These are phyloP conservation scores for Turritopsis dohrnii DNA, from an alignment of 30 jellyfish, hydroid and myxozoan species.

Conservation along the genomic window DNA sequence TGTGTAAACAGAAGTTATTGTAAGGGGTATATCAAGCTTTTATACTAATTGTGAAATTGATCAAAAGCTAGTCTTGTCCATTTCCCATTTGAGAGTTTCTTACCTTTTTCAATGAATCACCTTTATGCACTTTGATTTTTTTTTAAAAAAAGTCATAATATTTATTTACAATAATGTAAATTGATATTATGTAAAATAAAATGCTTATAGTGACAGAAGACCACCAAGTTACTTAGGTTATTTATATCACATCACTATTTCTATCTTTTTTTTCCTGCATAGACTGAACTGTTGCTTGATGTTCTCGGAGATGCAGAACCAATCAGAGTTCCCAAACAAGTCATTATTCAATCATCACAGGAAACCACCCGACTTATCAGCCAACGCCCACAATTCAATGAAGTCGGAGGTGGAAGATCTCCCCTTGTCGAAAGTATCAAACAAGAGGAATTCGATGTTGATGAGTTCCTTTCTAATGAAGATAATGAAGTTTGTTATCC, in stretches of 20 bases:
- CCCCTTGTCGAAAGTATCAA: conserved; percentile 54
- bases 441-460: conserved; percentile 83
- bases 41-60: not conserved
- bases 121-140: not conserved
- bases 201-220: too few species aligned
- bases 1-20: not conserved
- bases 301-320: conserved; percentile 40
- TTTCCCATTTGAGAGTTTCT: not conserved
- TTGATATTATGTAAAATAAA: too few species aligned
- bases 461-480: conserved; percentile 49
- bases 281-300: conserved; percentile 40
- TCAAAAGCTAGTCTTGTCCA: not conserved
- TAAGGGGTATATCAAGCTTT: too few species aligned
- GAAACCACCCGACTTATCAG: conserved; percentile 23
- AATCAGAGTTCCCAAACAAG: conserved; percentile 2
- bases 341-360: not conserved
- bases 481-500: conserved; percentile 78
- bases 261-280: not conserved
- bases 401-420: conserved; percentile 41
- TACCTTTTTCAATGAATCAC: not conserved
- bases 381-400: not conserved
- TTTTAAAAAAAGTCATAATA: too few species aligned
- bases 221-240: not conserved
- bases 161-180: too few species aligned
- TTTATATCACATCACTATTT: not conserved